Conservation (phyloP, 2,888 invertebrate species). For the Ametastegia equiseti region DNA sequence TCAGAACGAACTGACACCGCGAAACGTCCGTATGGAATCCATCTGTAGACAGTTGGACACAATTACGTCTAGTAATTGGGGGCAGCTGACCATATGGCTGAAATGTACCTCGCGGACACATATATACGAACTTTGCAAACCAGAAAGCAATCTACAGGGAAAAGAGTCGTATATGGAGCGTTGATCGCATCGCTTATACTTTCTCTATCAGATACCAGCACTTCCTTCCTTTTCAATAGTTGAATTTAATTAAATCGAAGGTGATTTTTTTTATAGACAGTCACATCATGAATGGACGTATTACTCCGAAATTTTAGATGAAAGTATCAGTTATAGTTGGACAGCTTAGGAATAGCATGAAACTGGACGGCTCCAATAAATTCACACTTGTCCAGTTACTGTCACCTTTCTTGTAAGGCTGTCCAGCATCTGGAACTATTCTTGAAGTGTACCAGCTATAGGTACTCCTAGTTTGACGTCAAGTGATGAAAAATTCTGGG, state of each 20-base stretch:
- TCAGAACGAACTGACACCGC: slow-evolving; percentile 37
- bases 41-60: slow-evolving; percentile 49
- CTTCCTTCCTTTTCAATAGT: slow-evolving; percentile 15
- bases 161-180: background rate
- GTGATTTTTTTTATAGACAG: background rate
- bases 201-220: background rate
- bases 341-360: too few relatives aligned
- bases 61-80: slow-evolving; percentile 50
- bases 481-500: too few relatives aligned
- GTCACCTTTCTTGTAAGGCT: too few relatives aligned
- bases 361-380: too few relatives aligned
- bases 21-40: slow-evolving; percentile 47
- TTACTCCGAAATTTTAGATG: background rate
- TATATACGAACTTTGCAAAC: slow-evolving; percentile 23
- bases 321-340: too few relatives aligned
- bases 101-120: slow-evolving; percentile 41
- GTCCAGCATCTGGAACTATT: too few relatives aligned
- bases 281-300: background rate
- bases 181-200: background rate
- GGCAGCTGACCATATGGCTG: slow-evolving; percentile 36
- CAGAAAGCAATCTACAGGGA: slow-evolving; percentile 32
- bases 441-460: too few relatives aligned
- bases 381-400: too few relatives aligned
- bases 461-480: too few relatives aligned
- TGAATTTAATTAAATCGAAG: slow-evolving; percentile 18